Evolutionary conservation across 2,888 invertebrate species (phyloP).

Genomic region (Anaspis maculata): DNA sequence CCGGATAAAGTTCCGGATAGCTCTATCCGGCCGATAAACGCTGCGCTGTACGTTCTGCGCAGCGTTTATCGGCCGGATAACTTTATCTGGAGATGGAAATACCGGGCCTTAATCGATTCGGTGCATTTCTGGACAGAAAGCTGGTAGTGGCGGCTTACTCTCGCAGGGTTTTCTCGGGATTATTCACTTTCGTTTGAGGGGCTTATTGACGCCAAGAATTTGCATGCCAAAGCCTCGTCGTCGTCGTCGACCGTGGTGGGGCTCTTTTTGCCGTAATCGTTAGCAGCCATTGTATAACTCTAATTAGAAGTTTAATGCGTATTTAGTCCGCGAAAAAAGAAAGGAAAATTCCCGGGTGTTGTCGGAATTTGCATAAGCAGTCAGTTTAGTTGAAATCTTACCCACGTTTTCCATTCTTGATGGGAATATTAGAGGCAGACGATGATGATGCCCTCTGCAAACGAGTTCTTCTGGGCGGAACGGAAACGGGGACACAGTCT

Average conservation of each 20-base stretch:
- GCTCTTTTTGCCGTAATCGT: conserved; percentile 1
- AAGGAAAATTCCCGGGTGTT: conserved; percentile 2
- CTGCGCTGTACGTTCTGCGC: too few species aligned
- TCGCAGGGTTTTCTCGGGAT: too few species aligned
- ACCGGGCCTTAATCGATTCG: too few species aligned
- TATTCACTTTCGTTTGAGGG: not conserved
- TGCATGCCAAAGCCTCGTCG: not conserved
- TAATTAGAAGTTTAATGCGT: conserved; percentile 10
- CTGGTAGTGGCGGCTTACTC: too few species aligned
- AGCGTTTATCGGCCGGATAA: too few species aligned
- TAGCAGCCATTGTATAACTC: conserved; percentile 8
- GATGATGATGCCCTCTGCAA: not conserved
- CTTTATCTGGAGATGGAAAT: too few species aligned
- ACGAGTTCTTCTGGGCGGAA: not conserved
- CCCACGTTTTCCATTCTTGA: conserved; percentile 5
- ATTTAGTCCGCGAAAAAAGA: conserved; percentile 5
- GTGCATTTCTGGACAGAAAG: too few species aligned
- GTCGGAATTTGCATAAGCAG: conserved; percentile 9
- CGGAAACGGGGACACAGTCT: too few species aligned
- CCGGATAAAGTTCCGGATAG: too few species aligned
- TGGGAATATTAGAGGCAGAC: conserved; percentile 1
- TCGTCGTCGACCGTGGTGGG: not conserved
- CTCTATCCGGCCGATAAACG: too few species aligned
- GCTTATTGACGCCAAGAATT: not conserved
- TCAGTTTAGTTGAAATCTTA: conserved; percentile 6